Evolutionary conservation across 2,113 vertebrate species (phyloP).

Genomic region (Sceloporus undulatus): DNA sequence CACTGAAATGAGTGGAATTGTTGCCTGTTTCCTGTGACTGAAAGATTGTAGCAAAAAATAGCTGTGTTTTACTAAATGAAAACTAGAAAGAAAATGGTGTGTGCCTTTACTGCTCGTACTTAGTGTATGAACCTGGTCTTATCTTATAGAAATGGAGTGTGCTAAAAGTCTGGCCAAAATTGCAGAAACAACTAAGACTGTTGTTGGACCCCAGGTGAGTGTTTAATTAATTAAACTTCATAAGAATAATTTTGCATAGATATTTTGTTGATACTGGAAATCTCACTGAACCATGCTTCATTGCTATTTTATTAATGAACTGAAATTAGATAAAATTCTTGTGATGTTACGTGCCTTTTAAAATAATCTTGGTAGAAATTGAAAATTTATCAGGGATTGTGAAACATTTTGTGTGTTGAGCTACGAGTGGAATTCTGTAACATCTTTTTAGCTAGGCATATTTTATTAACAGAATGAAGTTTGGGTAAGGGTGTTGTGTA

Average conservation of each 20-base stretch:
- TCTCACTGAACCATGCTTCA: neutral
- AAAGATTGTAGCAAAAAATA: slow-evolving; percentile 52
- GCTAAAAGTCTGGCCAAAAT: slow-evolving; percentile 93
- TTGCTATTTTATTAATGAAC: neutral
- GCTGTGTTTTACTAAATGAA: slow-evolving; percentile 17
- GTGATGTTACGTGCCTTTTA: neutral
- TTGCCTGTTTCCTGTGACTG: slow-evolving; percentile 63
- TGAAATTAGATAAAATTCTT: neutral
- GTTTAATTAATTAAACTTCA: neutral
- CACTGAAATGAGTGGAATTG: slow-evolving; percentile 55
- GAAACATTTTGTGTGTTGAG: neutral
- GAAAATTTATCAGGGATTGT: neutral
- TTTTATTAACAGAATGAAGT: neutral
- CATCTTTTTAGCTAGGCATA: neutral
- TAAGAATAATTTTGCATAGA: neutral
- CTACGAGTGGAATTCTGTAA: neutral
- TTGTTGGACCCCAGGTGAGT: slow-evolving; percentile 90
- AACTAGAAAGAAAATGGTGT: slow-evolving; percentile 32
- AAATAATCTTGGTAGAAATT: neutral
- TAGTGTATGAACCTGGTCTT: slow-evolving; percentile 15
- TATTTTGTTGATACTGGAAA: neutral
- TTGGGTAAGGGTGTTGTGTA: neutral
- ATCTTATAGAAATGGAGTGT: slow-evolving; percentile 89
- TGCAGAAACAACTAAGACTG: slow-evolving; percentile 91
- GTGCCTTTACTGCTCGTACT: slow-evolving; percentile 10